Evolutionary conservation across 1,140 invertebrate genomes (phyloP).

Genomic region (Danaus plexippus): DNA sequence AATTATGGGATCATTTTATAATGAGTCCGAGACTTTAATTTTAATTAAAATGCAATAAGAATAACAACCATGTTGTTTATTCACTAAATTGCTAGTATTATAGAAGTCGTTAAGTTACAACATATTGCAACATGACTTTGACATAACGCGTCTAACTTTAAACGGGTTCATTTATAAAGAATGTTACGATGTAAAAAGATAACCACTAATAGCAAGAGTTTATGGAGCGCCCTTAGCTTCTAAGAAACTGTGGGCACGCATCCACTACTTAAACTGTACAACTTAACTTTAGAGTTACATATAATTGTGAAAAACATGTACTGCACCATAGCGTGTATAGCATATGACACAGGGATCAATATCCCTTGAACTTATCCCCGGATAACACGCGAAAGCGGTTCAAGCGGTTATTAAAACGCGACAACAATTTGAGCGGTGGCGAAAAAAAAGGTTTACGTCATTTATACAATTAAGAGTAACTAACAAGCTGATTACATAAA

Average conservation of each 20-base stretch:
- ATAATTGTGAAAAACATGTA: neutral
- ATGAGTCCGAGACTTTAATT: too few species aligned
- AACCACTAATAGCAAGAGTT: constrained; percentile 30
- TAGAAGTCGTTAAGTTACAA: neutral
- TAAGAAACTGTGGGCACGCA: constrained; percentile 27
- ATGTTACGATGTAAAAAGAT: constrained; percentile 30
- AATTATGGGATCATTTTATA: too few species aligned
- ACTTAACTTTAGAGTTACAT: constrained; percentile 1
- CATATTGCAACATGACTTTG: neutral
- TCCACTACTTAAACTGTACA: constrained; percentile 9
- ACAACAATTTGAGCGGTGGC: constrained; percentile 25
- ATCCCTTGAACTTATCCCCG: too few species aligned
- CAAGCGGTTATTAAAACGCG: constrained; percentile 20
- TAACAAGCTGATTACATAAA: constrained; percentile 26
- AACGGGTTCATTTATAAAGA: constrained; percentile 23
- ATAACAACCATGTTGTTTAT: too few species aligned
- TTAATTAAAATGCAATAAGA: too few species aligned
- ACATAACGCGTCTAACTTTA: neutral
- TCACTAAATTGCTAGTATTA: too few species aligned
- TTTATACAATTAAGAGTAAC: constrained; percentile 35
- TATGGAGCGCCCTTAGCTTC: constrained; percentile 30
- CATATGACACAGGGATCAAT: constrained; percentile 2
- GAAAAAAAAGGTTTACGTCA: constrained; percentile 25
- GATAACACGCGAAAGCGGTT: neutral
- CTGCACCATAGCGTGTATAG: neutral